Percentiles rank a stretch among this genome's conserved stretches.
These are phyloP conservation scores for Pherbina coryleti DNA, from an alignment of 2,888 invertebrate genomes.

Conservation along the genomic window DNA sequence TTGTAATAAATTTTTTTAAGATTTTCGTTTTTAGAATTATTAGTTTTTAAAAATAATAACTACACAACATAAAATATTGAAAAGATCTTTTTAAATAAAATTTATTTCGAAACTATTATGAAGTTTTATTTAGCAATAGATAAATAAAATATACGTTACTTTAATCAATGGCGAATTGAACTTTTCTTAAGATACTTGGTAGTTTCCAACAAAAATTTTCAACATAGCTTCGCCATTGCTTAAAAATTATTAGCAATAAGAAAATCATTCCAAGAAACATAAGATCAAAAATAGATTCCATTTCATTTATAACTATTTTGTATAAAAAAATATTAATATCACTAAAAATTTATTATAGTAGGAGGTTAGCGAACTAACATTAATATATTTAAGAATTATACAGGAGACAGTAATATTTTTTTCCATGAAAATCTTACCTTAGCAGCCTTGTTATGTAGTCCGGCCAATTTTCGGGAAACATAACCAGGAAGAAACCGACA, in stretches of 20 bases:
- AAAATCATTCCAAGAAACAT: too few species aligned
- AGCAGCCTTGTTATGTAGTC: conserved; percentile 91
- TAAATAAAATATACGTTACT: conserved; percentile 2
- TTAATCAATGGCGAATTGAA: conserved; percentile 33
- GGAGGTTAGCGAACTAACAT: conserved; percentile 20
- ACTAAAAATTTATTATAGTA: background rate
- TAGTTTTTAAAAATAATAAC: background rate
- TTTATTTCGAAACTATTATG: background rate
- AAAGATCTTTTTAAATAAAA: background rate
- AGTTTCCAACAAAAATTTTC: too few species aligned
- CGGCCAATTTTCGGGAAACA: conserved; percentile 97
- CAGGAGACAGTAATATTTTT: background rate
- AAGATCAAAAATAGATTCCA: too few species aligned
- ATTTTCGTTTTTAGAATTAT: conserved; percentile 10
- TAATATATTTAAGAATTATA: background rate
- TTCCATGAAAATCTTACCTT: conserved; percentile 74
- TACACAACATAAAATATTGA: background rate
- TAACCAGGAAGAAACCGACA: conserved; percentile 91
- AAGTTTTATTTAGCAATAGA: background rate
- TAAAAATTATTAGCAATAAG: conserved; percentile 39
- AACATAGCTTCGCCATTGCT: conserved; percentile 21
- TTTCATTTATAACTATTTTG: background rate
- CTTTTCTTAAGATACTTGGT: background rate
- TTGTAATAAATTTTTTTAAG: conserved; percentile 42
- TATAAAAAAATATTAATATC: conserved; percentile 11